These are phyloP conservation scores for Ophion ventricosus DNA, from an alignment of 2,888 invertebrate species.

Conservation along the genomic window DNA sequence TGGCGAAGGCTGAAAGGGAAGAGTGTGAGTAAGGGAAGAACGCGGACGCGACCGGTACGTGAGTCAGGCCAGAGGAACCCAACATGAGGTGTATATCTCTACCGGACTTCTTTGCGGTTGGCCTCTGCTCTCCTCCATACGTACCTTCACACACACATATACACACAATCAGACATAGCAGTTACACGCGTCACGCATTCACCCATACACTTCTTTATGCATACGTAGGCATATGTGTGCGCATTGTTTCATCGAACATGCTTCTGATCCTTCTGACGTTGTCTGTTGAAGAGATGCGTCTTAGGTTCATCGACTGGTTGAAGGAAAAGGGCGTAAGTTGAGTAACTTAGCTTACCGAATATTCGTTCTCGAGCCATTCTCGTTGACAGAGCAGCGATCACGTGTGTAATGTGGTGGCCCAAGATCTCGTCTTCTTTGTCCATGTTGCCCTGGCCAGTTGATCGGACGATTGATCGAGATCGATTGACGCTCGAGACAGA, in stretches of 20 bases:
- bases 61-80: conserved; percentile 77
- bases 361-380: background rate
- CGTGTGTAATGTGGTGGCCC: background rate
- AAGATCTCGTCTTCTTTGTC: background rate
- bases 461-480: conserved; percentile 56
- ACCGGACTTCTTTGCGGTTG: conserved; percentile 70
- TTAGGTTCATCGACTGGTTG: background rate
- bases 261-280: conserved; percentile 55
- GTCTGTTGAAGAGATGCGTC: conserved; percentile 5
- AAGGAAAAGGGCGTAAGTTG: background rate
- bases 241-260: conserved; percentile 55
- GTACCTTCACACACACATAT: conserved; percentile 18
- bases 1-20: conserved; percentile 31
- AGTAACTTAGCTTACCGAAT: background rate
- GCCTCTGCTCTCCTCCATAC: conserved; percentile 59
- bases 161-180: conserved; percentile 27
- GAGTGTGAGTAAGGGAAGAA: conserved; percentile 63
- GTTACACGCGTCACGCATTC: conserved; percentile 7
- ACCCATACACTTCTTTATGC: background rate
- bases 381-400: background rate
- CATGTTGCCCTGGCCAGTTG: conserved; percentile 32
- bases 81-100: conserved; percentile 69
- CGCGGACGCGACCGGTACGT: conserved; percentile 75
- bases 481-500: conserved; percentile 52
- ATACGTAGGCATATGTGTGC: conserved; percentile 18